Percentiles rank a stretch among this genome's conserved stretches.
These are phyloP conservation scores for Drosophila sproati DNA, from an alignment of 1,140 invertebrate genomes.

Conservation along the genomic window DNA sequence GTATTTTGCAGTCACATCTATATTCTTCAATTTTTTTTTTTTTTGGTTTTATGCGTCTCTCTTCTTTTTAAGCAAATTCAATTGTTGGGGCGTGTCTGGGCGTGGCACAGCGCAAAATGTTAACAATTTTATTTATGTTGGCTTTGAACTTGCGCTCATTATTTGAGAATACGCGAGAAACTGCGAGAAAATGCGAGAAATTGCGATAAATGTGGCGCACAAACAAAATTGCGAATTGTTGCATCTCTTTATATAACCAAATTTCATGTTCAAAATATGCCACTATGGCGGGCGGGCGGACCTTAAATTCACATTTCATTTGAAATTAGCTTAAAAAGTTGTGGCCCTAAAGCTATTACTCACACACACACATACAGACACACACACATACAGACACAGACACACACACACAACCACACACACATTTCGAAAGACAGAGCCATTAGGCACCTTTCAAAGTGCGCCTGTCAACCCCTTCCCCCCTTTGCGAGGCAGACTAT, in stretches of 20 bases:
- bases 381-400: conserved; percentile 1
- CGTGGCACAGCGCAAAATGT: conserved; percentile 59
- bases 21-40: neutral
- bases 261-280: conserved; percentile 7
- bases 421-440: neutral
- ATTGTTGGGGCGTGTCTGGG: conserved; percentile 72
- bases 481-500: conserved; percentile 31
- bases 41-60: conserved; percentile 9
- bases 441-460: conserved; percentile 62
- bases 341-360: conserved; percentile 47
- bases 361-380: conserved; percentile 13
- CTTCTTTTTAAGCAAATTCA: conserved; percentile 58
- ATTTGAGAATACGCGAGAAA: conserved; percentile 48
- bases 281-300: neutral
- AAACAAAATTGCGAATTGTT: conserved; percentile 36
- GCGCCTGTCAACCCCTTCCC: neutral
- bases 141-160: conserved; percentile 81
- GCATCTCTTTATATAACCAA: conserved; percentile 14
- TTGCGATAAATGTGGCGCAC: conserved; percentile 41
- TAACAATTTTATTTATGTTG: conserved; percentile 83
- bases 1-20: neutral
- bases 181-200: conserved; percentile 7
- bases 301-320: conserved; percentile 30
- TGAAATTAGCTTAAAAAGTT: conserved; percentile 65
- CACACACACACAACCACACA: conserved; percentile 8